Percentiles rank a stretch among this genome's conserved stretches.
phyloP scores from a whole-genome alignment of 2,113 vertebrate genomes.

The Trematocara nigrifrons region DNA sequence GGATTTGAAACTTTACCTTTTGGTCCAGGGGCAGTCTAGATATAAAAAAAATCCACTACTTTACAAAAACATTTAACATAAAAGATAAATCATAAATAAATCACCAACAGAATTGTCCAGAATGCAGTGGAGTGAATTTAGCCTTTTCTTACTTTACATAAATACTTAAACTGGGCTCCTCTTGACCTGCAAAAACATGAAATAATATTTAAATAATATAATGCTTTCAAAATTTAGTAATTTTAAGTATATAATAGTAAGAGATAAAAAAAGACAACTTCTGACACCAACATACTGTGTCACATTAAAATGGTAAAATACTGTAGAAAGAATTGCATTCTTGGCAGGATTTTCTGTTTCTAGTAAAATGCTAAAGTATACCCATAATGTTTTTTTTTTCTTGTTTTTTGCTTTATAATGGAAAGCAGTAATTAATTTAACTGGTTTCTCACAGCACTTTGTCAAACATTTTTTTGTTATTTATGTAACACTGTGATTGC shows the following conservation, averaged over 20 bases:
- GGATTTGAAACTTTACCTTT: not conserved
- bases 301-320: not conserved
- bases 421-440: not conserved
- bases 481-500: fast-evolving
- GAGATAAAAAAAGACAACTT: not conserved
- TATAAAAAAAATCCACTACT: not conserved
- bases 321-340: not conserved
- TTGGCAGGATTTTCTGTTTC: not conserved
- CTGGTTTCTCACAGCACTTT: not conserved
- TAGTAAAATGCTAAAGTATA: not conserved
- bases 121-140: not conserved
- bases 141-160: not conserved
- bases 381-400: not conserved
- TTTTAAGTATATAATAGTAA: not conserved
- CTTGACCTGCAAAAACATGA: not conserved
- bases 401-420: not conserved
- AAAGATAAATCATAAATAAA: not conserved
- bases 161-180: not conserved
- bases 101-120: not conserved
- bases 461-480: not conserved
- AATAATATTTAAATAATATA: not conserved
- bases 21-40: not conserved
- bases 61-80: not conserved
- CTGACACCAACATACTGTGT: not conserved
- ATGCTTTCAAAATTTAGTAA: not conserved